phyloP scores from a whole-genome alignment of 2,888 invertebrate genomes.

The Meandrusa payeni region DNA sequence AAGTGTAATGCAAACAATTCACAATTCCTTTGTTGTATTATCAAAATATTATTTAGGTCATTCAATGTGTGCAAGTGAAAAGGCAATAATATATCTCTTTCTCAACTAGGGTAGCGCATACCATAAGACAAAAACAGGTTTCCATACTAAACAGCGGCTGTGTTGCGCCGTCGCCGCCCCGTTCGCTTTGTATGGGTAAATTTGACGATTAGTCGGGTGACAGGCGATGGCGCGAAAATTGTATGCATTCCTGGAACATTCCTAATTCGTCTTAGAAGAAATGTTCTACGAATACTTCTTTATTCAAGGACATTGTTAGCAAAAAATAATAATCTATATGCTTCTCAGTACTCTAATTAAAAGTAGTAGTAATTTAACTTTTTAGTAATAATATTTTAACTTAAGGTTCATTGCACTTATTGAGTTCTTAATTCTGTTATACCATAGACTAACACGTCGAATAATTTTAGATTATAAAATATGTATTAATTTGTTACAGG shows the following conservation, averaged over 20 bases:
- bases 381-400: too few species aligned
- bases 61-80: constrained; percentile 39
- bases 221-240: constrained; percentile 43
- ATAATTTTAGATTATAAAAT: too few species aligned
- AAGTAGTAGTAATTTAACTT: too few species aligned
- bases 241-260: constrained; percentile 8
- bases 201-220: constrained; percentile 29
- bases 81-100: constrained; percentile 37
- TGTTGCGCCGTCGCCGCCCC: constrained; percentile 31
- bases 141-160: constrained; percentile 69
- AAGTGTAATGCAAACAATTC: constrained; percentile 22
- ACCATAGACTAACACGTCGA: too few species aligned
- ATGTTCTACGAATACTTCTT: neutral
- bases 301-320: constrained; percentile 11
- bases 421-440: too few species aligned
- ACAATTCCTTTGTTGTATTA: constrained; percentile 6
- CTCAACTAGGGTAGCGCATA: constrained; percentile 51
- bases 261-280: too few species aligned
- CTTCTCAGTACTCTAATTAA: too few species aligned
- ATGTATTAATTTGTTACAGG: constrained; percentile 71
- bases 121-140: constrained; percentile 72
- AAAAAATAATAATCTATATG: too few species aligned
- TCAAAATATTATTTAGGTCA: constrained; percentile 23
- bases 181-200: constrained; percentile 31
- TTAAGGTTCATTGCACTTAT: too few species aligned